Base-by-base conservation (phyloP, 2,888 invertebrate genomes). In the Saturnia japonica region DNA sequence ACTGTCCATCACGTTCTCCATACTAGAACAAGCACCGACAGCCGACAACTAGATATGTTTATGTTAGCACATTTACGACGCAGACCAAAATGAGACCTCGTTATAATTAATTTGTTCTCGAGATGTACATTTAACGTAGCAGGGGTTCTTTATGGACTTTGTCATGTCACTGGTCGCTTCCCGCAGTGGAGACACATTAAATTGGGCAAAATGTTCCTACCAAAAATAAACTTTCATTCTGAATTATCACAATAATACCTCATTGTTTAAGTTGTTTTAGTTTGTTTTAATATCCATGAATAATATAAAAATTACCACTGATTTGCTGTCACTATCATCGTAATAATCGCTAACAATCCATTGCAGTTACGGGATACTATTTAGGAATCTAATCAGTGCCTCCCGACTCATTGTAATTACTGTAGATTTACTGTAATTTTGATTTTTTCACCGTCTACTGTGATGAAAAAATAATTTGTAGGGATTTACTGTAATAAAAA, bases 91-190 rank as follows among this genome's bases (percentile, higher is more conserved):
- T 64, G 64, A 64, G 64, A 64, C 40, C 67, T 67, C 60, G 42
- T 70, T 70, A 51, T 64, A 70, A 64, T 70, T 70, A 70, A 68
- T 70, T 68, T 60, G 60, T 67, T 67, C n/a, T 11, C 54, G 57
- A 70, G 67, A 70, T 60, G 16, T 43, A 47, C 62, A 62, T 43
- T 69, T 42, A 57, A 69, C 40, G n/a, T 64, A 64, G 40, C 64
- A 64, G 60, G 62, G 28, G 45, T 62, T 69, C 69, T 69, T 69
- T 69, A 60, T 68, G 68, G 40, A 57, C 54, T 40, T 69, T 47
- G 62, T 25, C 57, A 28, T 28, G 45, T 28, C 45, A 43, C 47
- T 45, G 57, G 19, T 28, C 1, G 62, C 34, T 43, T 64, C 6
- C 40, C 11, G 40, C 28, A 19, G n/a, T 69, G 60, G 54, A 6